Evolutionary conservation across 2,888 invertebrate genomes (phyloP).

Genomic region (Drosophila helvetica): DNA sequence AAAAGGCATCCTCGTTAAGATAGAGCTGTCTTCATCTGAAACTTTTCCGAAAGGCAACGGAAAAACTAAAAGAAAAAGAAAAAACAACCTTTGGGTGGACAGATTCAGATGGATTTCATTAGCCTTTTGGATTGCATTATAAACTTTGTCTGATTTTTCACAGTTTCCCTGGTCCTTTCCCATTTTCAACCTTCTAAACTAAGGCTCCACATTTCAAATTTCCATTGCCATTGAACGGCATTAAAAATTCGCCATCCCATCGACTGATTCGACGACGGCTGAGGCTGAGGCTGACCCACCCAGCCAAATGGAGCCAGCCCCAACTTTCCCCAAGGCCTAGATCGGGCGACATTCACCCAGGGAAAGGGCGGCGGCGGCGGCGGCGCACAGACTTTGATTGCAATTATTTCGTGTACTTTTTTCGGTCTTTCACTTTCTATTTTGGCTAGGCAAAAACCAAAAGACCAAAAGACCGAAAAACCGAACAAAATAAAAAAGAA

Average conservation of each 20-base stretch:
- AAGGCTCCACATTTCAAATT: conserved; percentile 21
- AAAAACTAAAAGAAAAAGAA: background rate
- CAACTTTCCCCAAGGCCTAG: conserved; percentile 57
- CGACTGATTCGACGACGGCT: background rate
- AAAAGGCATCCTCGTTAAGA: too few relatives aligned
- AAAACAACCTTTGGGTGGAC: background rate
- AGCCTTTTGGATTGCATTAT: background rate
- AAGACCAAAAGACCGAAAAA: conserved; percentile 22
- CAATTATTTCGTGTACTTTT: conserved; percentile 48
- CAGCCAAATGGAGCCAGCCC: conserved; percentile 31
- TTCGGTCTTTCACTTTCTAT: conserved; percentile 67
- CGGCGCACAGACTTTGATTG: conserved; percentile 60
- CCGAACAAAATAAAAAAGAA: conserved; percentile 50
- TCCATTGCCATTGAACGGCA: conserved; percentile 32
- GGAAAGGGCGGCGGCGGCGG: conserved; percentile 70
- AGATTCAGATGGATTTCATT: background rate
- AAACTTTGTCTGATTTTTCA: background rate
- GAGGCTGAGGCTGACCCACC: conserved; percentile 28
- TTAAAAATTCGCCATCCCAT: conserved; percentile 35
- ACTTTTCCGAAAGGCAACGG: too few relatives aligned
- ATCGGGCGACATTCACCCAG: conserved; percentile 68
- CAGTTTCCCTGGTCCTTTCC: background rate
- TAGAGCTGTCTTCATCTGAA: background rate
- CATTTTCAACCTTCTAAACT: background rate
- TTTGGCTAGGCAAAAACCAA: conserved; percentile 49